Percentiles rank a stretch among this genome's conserved stretches.
Conservation (phyloP, 2,888 invertebrate species). For the Heliothis peltigera region DNA sequence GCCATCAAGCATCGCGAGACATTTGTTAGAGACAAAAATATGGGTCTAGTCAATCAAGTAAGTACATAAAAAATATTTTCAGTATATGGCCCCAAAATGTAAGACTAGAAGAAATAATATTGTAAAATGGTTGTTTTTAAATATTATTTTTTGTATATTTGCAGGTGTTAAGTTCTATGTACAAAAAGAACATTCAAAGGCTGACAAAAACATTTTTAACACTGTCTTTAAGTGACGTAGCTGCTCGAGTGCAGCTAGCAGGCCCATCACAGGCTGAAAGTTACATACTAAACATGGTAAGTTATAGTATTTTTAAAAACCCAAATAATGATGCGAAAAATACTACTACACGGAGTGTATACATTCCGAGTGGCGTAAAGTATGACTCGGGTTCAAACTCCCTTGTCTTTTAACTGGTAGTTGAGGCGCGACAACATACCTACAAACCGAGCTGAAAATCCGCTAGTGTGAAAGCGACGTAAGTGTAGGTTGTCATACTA, state of each 20-base stretch:
- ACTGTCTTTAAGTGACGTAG: constrained; percentile 96
- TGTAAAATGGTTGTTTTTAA: too few relatives aligned
- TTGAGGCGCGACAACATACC: too few relatives aligned
- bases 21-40: constrained; percentile 94
- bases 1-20: constrained; percentile 95
- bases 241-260: constrained; percentile 95
- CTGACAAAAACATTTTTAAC: constrained; percentile 98
- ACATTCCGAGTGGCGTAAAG: too few relatives aligned
- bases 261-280: constrained; percentile 97
- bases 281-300: constrained; percentile 98
- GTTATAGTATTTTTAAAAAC: constrained; percentile 47
- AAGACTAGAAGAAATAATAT: too few relatives aligned
- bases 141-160: constrained; percentile 52
- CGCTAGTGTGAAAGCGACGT: too few relatives aligned
- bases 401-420: too few relatives aligned
- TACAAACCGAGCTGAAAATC: too few relatives aligned
- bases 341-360: too few relatives aligned
- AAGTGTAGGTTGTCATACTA: too few relatives aligned
- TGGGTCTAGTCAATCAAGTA: constrained; percentile 94
- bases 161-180: constrained; percentile 96
- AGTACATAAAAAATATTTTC: constrained; percentile 11
- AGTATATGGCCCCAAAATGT: too few relatives aligned
- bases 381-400: too few relatives aligned
- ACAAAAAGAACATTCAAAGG: constrained; percentile 98
- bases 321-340: too few relatives aligned